A percentile compares a stretch with the other conserved stretches of the same genome.
These are phyloP conservation scores for Auanema freiburgensis DNA, from an alignment of 2,888 invertebrate genomes.

Conservation along the genomic window DNA sequence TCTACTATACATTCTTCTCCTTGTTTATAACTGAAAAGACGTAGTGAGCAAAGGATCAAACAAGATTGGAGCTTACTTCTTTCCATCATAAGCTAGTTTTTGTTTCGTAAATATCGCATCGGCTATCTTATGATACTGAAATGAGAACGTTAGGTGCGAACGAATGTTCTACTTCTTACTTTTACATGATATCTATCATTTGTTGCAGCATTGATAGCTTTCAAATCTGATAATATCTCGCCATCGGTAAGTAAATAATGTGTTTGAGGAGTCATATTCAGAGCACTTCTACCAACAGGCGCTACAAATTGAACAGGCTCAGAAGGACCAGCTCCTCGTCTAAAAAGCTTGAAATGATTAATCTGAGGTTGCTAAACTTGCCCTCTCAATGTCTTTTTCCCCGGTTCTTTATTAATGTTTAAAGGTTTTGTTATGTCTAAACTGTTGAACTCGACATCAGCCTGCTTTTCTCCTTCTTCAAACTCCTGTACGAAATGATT, in stretches of 20 bases:
- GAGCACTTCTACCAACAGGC: not conserved
- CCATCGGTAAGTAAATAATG: constrained; percentile 15
- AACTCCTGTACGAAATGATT: too few relatives aligned
- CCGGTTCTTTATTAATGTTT: too few relatives aligned
- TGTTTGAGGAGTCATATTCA: constrained; percentile 6
- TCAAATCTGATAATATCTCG: constrained; percentile 18
- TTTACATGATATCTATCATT: not conserved
- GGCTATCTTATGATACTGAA: not conserved
- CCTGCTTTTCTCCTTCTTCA: too few relatives aligned
- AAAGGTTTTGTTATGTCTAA: too few relatives aligned
- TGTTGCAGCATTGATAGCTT: constrained; percentile 5
- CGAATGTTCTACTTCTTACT: too few relatives aligned
- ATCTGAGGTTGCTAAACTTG: too few relatives aligned
- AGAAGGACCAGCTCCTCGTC: too few relatives aligned
- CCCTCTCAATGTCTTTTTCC: too few relatives aligned
- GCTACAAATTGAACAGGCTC: too few relatives aligned
- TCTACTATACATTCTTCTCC: constrained; percentile 32
- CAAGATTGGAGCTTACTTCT: constrained; percentile 8
- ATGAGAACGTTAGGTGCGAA: not conserved
- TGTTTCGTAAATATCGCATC: constrained; percentile 20
- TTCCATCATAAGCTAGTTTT: constrained; percentile 19
- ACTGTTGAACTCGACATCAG: too few relatives aligned
- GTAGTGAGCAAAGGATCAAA: too few relatives aligned
- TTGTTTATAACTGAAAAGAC: constrained; percentile 26
- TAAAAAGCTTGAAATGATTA: too few relatives aligned